phyloP scores from a whole-genome alignment of 2,888 invertebrate genomes.

The Pharmacophagus antenor region DNA sequence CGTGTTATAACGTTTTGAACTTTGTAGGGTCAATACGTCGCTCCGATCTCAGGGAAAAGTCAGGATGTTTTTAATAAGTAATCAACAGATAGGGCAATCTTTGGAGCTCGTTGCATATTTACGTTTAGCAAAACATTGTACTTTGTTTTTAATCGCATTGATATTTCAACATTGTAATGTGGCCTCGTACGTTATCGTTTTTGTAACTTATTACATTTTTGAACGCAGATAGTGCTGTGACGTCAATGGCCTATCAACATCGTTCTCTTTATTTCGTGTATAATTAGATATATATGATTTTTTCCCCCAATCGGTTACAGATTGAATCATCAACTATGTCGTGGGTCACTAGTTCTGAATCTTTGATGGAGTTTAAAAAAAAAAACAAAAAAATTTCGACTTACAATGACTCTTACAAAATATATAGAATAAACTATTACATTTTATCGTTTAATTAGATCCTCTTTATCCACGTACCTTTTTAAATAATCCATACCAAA shows the following conservation, averaged over 20 bases:
- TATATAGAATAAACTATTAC: no score
- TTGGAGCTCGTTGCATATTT: slow-evolving; percentile 12
- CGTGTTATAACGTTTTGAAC: no score
- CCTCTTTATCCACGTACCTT: no score
- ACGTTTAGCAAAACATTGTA: slow-evolving; percentile 7
- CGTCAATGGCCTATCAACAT: slow-evolving; percentile 26
- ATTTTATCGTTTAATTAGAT: no score
- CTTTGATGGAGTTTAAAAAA: no score
- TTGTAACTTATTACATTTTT: slow-evolving; percentile 20
- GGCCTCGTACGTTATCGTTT: slow-evolving; percentile 29
- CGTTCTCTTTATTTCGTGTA: slow-evolving; percentile 20
- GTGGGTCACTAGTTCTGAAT: slow-evolving; percentile 13
- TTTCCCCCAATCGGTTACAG: slow-evolving; percentile 3
- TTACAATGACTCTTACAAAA: no score
- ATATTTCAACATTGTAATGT: slow-evolving; percentile 25
- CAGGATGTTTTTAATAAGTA: slow-evolving; percentile 15
- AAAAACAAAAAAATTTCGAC: no score
- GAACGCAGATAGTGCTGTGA: slow-evolving; percentile 26
- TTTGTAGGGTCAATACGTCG: no score
- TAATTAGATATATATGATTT: slow-evolving; percentile 20
- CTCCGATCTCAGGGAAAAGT: slow-evolving; percentile 3
- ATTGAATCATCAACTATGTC: slow-evolving; percentile 13
- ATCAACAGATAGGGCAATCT: slow-evolving; percentile 7
- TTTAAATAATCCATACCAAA: no score
- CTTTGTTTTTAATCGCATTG: slow-evolving; percentile 15